Evolutionary conservation across 2,797 vertebrate species (phyloP).

Genomic region (Rhodeus uyekii): DNA sequence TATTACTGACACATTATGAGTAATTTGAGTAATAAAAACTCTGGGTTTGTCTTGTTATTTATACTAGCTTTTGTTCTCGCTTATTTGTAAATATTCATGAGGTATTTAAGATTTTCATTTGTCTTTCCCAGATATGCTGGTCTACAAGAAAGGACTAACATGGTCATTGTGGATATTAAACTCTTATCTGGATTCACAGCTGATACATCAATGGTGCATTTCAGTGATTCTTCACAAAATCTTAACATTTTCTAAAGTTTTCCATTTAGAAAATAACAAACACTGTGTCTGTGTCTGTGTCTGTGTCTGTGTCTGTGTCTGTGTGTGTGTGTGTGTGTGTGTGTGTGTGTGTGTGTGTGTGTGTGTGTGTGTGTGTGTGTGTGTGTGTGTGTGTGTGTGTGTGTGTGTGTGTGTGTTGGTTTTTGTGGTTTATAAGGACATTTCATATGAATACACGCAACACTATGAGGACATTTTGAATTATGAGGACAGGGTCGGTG

Average conservation of each 20-base stretch:
- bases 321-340: no score
- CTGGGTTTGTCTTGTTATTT: neutral
- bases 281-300: no score
- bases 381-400: no score
- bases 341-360: no score
- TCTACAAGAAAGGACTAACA: neutral
- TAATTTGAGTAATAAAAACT: neutral
- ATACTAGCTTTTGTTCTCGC: neutral
- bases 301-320: no score
- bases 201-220: neutral
- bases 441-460: no score
- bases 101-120: neutral
- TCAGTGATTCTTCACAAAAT: neutral
- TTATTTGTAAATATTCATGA: neutral
- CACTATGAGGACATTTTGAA: no score
- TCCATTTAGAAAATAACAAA: neutral
- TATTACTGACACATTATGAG: neutral
- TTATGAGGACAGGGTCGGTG: no score
- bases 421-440: no score
- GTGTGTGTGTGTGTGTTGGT: no score
- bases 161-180: slow-evolving; percentile 14
- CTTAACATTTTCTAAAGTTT: neutral
- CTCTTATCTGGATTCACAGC: slow-evolving; percentile 16
- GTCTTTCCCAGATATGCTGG: neutral
- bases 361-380: no score